Conservation (phyloP, 2,113 vertebrate species). For the Phrynosoma blainvillii region DNA sequence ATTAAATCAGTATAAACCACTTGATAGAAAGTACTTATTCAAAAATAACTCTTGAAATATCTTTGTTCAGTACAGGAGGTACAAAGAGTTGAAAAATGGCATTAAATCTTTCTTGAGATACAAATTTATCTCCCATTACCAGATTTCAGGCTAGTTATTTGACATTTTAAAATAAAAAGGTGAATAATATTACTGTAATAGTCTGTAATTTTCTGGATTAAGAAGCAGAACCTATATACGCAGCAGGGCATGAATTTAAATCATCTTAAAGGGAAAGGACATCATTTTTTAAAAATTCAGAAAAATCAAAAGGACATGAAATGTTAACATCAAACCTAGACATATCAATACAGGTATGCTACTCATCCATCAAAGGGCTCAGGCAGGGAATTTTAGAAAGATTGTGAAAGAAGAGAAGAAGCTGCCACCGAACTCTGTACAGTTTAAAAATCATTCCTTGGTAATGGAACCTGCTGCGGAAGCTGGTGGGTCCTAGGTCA, state of each 20-base stretch:
- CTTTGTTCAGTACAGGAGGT: conserved; percentile 12
- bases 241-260: conserved; percentile 10
- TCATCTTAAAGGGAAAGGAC: conserved; percentile 20
- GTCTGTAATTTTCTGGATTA: conserved; percentile 35
- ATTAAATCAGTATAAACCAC: not conserved
- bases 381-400: not conserved
- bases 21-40: conserved; percentile 12
- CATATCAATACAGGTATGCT: not conserved
- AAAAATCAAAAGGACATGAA: not conserved
- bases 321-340: not conserved
- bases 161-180: not conserved
- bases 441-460: not conserved
- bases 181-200: conserved; percentile 29
- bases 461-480: not conserved
- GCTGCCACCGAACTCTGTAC: too few relatives aligned
- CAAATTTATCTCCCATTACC: conserved; percentile 37
- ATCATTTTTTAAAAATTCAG: conserved; percentile 1
- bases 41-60: not conserved
- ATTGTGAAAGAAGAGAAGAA: not conserved
- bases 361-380: not conserved
- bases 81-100: not conserved
- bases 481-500: too few relatives aligned
- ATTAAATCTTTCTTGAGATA: conserved; percentile 24
- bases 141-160: conserved; percentile 15
- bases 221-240: conserved; percentile 7